Base-by-base conservation (phyloP, 2,888 invertebrate genomes). In the Limnephilus rhombicus region DNA sequence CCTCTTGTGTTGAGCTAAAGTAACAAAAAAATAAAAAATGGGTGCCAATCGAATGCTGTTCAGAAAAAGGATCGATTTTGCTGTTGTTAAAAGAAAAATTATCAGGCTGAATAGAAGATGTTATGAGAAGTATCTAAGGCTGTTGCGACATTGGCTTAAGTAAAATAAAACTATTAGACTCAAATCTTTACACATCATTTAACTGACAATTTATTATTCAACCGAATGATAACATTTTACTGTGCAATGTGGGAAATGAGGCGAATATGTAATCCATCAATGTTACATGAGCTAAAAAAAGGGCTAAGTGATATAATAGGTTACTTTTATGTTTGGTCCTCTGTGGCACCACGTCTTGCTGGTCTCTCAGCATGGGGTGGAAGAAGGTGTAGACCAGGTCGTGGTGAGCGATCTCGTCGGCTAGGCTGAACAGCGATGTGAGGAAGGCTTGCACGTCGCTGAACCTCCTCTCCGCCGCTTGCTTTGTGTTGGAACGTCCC, bases 341-440 rank as follows among this genome's bases (percentile, higher is more conserved):
- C 95, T 98, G 97, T 93, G 98, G 97, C 94, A 98, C 98, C 18
- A 98, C 97, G 94, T 98, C 98, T 95, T 99, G 98, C 95, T 99
- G 99, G 95, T 99, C 99, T 93, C 99, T 96, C 93, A 99, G 96
- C 93, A 99, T 95, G 3, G 99, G 99, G 96, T 99, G 99, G 96
- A 99, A 99, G 96, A 99, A 99, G 0, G 99, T 99, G 95, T 99
- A 99, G 0, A 99, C 99, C 91, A 99, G 96, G 95, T 99, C 99
- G 12, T 98, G 98, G 96, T 99, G 99, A 0, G 99, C 98, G 94
- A 99, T 99, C 96, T 99, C 99, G 94, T 98, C 98, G 0, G 99
- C 98, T 94, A 99, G 97, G 94, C 96, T 96, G 95, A 99, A 98
- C 91, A 99, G 96, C 0, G 98, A 98, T 86, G 97, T 96, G 9